Base-by-base conservation (phyloP, 1,140 invertebrate genomes). In the Ostrea denselamellosa region DNA sequence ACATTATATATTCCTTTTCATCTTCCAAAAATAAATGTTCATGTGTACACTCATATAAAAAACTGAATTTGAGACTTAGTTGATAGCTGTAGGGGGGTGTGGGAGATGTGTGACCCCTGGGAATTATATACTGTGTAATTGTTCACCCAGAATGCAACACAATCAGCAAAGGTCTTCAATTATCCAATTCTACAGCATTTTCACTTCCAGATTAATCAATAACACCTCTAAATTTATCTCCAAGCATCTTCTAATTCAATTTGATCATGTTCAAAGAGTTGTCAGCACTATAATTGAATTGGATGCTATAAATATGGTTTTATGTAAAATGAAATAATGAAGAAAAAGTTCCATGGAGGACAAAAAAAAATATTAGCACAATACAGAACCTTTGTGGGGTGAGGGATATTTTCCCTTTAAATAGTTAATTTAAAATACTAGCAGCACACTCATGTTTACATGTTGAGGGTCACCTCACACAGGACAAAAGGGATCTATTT, bases 191-290 rank as follows among this genome's bases (percentile, higher is more conserved):
- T 25, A 25, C 28, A 28, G 28, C 68, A 25, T 34, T 77, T 77
- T 77, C 68, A 77, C 25, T 77, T 34, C 28, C 12, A 14, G 25
- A 77, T 77, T 28, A 77, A 77, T 77, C 68, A 77, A 77, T 77
- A 77, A 77, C 25, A 77, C 22, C 28, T 77, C 68, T 62, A 34
- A 77, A 77, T 77, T 77, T 34, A 77, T 77, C 28, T 77, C 68
- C 22, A 12, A 77, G 68, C 68, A 77, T 34, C 28, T 77, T 77
- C 68, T 77, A 77, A 77, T 34, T 77, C 68, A 77, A 77, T 77
- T 77, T 77, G 25, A 77, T 77, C 68, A 77, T 34, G 68, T 77
- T 77, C 68, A 77, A 77, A 77, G 68, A 28, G 68, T 77, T 77
- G 68, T 25, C 68, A 28, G 68, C 68, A 14, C 25, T 34, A 34